Conservation (phyloP, 1,140 invertebrate genomes). For the honey bee (Apis mellifera) region DNA sequence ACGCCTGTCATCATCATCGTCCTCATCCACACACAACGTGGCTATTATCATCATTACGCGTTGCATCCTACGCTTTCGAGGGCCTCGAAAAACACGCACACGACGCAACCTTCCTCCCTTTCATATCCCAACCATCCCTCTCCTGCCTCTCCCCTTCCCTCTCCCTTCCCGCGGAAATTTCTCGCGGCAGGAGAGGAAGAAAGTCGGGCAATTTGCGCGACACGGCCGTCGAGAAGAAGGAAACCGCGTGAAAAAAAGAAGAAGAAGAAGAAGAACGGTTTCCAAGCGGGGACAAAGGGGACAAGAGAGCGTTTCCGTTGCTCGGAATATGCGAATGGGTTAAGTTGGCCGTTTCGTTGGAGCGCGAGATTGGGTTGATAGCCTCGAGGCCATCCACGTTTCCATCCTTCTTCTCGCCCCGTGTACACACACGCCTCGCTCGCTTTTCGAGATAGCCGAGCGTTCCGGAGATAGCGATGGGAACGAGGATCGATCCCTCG, state of each 20-base stretch:
- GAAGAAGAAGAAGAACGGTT: neutral
- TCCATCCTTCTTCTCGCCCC: conserved; percentile 65
- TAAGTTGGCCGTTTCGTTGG: conserved; percentile 64
- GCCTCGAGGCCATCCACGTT: conserved; percentile 73
- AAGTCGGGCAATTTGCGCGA: conserved; percentile 10
- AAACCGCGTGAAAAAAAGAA: conserved; percentile 16
- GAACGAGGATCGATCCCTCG: neutral
- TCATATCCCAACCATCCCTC: too few species aligned
- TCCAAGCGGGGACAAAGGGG: conserved; percentile 57
- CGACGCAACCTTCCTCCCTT: too few species aligned
- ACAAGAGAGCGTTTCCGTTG: conserved; percentile 40
- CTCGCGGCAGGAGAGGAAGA: conserved; percentile 13
- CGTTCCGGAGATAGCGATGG: too few species aligned
- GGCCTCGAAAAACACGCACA: neutral
- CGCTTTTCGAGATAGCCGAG: neutral
- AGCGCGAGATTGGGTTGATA: conserved; percentile 79
- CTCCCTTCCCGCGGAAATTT: neutral
- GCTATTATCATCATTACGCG: conserved; percentile 11
- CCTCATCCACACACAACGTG: neutral
- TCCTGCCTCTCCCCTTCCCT: too few species aligned
- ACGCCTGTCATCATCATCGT: conserved; percentile 25
- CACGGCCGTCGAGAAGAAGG: neutral
- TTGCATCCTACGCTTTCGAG: neutral
- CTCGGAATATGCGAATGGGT: conserved; percentile 44
- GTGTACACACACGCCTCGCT: neutral